These are phyloP conservation scores for Acrocephalus scirpaceus DNA, from an alignment of 2,797 vertebrate genomes.

Conservation along the genomic window DNA sequence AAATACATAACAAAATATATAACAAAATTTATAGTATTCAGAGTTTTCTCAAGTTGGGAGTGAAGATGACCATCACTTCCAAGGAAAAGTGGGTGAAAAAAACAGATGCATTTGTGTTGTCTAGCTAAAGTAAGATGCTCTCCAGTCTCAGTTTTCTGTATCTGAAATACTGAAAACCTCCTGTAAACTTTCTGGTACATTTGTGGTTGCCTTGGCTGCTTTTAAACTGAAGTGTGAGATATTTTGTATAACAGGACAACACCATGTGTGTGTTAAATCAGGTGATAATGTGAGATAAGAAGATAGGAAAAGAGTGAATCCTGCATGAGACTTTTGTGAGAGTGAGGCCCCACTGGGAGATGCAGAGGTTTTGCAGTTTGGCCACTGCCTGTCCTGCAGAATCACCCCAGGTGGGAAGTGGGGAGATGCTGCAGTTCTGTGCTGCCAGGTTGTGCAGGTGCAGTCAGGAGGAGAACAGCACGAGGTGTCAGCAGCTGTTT, in stretches of 20 bases:
- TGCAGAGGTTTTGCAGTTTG: not conserved
- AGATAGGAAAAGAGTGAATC: not conserved
- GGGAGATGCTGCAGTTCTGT: not conserved
- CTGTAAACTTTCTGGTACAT: not conserved
- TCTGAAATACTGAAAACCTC: not conserved
- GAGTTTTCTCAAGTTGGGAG: not conserved
- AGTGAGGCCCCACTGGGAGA: not conserved
- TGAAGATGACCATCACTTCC: not conserved
- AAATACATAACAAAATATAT: not conserved
- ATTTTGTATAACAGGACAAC: not conserved
- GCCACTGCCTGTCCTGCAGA: not conserved
- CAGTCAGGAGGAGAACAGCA: too few relatives aligned
- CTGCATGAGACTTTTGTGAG: not conserved
- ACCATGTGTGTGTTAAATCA: not conserved
- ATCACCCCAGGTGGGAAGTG: accelerated
- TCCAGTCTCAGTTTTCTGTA: not conserved
- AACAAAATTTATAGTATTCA: not conserved
- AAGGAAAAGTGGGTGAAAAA: not conserved
- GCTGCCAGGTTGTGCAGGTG: not conserved
- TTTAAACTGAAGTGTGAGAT: not conserved
- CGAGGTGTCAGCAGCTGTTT: not conserved
- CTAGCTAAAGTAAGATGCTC: not conserved
- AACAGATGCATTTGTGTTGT: not conserved
- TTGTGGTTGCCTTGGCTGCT: not conserved
- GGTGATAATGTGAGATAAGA: not conserved